Evolutionary conservation across 2,797 vertebrate genomes (phyloP).

Genomic region (Eleutherodactylus coqui): DNA sequence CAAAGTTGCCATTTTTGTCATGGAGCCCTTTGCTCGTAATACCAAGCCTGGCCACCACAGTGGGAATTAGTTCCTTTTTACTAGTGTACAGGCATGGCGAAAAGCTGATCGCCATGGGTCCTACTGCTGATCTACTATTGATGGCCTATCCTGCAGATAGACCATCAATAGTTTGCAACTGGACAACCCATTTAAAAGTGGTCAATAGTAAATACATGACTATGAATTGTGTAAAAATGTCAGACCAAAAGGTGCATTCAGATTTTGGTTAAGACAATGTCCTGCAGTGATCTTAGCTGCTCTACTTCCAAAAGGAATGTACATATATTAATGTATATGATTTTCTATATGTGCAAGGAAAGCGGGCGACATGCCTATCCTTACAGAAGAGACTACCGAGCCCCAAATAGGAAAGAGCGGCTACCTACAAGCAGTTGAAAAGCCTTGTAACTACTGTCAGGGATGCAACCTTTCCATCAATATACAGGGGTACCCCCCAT

Average conservation of each 20-base stretch:
- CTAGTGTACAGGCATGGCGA: no score
- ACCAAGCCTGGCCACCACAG: no score
- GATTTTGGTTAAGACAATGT: constrained; percentile 24
- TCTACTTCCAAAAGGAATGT: constrained; percentile 18
- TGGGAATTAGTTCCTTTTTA: no score
- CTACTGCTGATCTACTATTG: no score
- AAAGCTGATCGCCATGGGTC: no score
- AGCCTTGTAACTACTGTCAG: background rate
- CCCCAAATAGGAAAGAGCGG: background rate
- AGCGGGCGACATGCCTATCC: background rate
- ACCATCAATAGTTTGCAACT: no score
- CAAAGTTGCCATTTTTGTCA: no score
- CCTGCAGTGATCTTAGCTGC: constrained; percentile 3
- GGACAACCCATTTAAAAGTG: background rate
- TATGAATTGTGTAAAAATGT: background rate
- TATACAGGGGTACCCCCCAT: background rate
- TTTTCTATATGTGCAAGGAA: background rate
- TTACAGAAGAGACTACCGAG: background rate
- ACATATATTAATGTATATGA: background rate
- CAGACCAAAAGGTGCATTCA: background rate
- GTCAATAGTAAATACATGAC: background rate
- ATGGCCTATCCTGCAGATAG: no score
- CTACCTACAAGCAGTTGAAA: background rate
- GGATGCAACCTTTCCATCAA: background rate
- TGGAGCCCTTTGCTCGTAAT: no score